Evolutionary conservation across 2,113 vertebrate species (phyloP).

Genomic region (Capreolus pygargus): DNA sequence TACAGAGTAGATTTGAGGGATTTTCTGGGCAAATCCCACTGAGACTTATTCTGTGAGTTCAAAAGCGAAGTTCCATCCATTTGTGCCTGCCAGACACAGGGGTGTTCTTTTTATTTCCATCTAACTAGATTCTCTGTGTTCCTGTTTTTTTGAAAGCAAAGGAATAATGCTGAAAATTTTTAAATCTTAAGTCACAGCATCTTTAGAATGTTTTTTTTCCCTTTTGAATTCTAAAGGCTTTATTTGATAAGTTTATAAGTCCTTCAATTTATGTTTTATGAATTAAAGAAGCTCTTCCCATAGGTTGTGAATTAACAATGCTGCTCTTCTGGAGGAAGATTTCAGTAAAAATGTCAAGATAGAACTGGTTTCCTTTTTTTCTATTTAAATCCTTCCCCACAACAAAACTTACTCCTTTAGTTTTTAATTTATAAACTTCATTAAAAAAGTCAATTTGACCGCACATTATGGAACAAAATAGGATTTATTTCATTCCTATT

Average conservation of each 20-base stretch:
- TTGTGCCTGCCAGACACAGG: neutral
- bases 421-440: conserved; percentile 29
- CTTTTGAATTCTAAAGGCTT: conserved; percentile 17
- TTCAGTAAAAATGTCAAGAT: neutral
- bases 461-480: neutral
- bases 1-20: neutral
- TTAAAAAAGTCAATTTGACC: conserved; percentile 4
- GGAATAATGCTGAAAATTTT: conserved; percentile 11
- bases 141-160: conserved; percentile 17
- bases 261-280: conserved; percentile 5
- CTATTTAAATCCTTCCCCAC: neutral
- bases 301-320: neutral
- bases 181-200: neutral
- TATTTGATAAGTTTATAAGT: neutral
- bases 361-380: neutral
- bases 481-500: conserved; percentile 18
- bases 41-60: neutral
- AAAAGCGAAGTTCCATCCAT: conserved; percentile 31
- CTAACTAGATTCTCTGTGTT: neutral
- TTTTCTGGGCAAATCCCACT: conserved; percentile 4
- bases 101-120: conserved; percentile 13
- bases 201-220: neutral
- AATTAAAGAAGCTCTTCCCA: neutral
- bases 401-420: conserved; percentile 1
- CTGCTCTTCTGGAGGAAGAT: neutral